phyloP scores from a whole-genome alignment of 2,113 vertebrate species.

The Cercopithecus mona region DNA sequence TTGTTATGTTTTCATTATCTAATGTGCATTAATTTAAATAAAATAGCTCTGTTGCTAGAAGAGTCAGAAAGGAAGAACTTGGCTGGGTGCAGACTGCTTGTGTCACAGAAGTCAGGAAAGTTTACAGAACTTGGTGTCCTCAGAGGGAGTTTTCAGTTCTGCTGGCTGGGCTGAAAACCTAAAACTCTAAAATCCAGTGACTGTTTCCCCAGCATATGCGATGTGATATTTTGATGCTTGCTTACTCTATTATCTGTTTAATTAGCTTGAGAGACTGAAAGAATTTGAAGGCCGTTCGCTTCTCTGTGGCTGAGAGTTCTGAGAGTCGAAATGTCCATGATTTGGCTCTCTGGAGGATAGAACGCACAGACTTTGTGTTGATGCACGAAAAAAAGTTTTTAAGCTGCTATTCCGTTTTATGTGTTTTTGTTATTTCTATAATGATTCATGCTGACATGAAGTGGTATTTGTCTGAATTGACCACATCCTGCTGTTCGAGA shows the following conservation, averaged over 20 bases:
- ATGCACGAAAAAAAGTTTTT: not conserved
- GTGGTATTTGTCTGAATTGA: not conserved
- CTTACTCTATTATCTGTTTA: constrained; percentile 50
- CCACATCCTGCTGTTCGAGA: not conserved
- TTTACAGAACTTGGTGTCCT: constrained; percentile 6
- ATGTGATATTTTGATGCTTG: constrained; percentile 29
- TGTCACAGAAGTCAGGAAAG: constrained; percentile 1
- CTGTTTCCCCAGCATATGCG: not conserved
- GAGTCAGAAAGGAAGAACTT: not conserved
- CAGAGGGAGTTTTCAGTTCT: not conserved
- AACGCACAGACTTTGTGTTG: not conserved
- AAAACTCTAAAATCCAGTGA: not conserved
- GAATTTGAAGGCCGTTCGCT: not conserved
- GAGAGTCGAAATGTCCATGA: not conserved
- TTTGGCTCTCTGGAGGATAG: constrained; percentile 16
- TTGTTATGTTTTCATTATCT: constrained; percentile 62
- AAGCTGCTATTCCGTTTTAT: not conserved
- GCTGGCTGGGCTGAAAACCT: not conserved
- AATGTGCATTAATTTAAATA: constrained; percentile 47
- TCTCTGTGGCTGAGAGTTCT: not conserved
- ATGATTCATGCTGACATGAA: not conserved
- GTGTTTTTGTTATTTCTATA: not conserved
- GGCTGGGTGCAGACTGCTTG: not conserved
- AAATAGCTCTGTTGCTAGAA: constrained; percentile 55
- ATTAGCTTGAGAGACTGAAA: constrained; percentile 49